Base-by-base conservation (phyloP, 1,140 invertebrate genomes). In the Sitophilus oryzae region DNA sequence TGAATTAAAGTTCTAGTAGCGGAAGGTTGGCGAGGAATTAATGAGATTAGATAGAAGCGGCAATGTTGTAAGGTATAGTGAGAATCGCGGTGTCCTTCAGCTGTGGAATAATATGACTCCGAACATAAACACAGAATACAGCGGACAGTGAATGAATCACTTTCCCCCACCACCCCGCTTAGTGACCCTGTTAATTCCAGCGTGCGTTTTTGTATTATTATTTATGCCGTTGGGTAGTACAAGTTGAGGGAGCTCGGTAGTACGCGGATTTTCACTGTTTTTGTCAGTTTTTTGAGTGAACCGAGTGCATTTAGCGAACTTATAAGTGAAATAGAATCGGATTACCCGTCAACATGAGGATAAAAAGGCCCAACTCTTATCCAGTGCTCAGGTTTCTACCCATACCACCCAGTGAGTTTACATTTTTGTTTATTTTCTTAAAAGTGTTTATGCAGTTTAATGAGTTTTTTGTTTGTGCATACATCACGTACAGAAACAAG, bases 361-460 rank as follows among this genome's bases (percentile, higher is more conserved):
- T 82, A 65, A 83, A 81, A 71, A 76, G 81, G 67, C 75, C 79
- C 67, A 77, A 79, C 52, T 78, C 80, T 61, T 82, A 80, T 64
- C 75, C 82, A 49, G 77, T 82, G 23, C 69, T 82, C 15, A 73
- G 77, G 59, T 78, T 81, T 49, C 76, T 78, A 61, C 79, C 79
- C 52, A 66, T 81, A 58, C 46, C 48, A 42, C 16, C 38, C 15
- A 62, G 64, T 66, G 57, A 66, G 64, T 66, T 47, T n/a, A n/a
- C n/a, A n/a, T n/a, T n/a, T n/a, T n/a, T 35, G 45, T 47, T 47
- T 47, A 36, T 35, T 36, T 19, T 16, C 9, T 30, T 5, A 30
- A 30, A 30, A 5, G 11, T 6, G 11, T 30, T 30, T 6, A 30
- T 30, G 25, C 25, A 11, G 11, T 30, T 30, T 30, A 6, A 6